Percentiles rank a stretch among this genome's conserved stretches.
phyloP scores from a whole-genome alignment of 1,140 invertebrate species.

The Holcopasites calliopsidis region DNA sequence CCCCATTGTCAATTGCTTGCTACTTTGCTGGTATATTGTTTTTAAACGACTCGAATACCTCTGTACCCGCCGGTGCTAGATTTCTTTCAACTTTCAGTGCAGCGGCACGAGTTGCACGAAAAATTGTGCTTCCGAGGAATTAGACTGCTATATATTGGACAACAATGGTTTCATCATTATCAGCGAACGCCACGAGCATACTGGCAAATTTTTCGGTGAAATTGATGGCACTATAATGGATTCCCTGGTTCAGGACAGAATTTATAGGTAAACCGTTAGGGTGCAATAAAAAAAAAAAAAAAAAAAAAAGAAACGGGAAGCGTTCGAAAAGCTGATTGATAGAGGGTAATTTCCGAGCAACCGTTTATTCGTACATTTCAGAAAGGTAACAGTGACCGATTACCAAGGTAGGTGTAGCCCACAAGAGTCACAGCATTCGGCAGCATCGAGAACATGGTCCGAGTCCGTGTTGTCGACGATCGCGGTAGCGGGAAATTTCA shows the following conservation, averaged over 20 bases:
- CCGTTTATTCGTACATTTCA: constrained; percentile 49
- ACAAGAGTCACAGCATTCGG: constrained; percentile 85
- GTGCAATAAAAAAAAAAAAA: not conserved
- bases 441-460: constrained; percentile 78
- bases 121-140: constrained; percentile 90
- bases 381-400: constrained; percentile 91
- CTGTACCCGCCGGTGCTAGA: no score
- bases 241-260: constrained; percentile 92
- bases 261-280: constrained; percentile 85
- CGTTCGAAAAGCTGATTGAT: not conserved
- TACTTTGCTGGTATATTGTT: not conserved
- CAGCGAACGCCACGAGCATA: constrained; percentile 90
- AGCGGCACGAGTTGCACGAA: constrained; percentile 87
- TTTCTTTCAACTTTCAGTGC: constrained; percentile 81
- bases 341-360: not conserved
- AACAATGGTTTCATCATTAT: constrained; percentile 97
- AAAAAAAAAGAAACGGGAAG: not conserved
- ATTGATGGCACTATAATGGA: constrained; percentile 98
- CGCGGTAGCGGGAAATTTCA: constrained; percentile 61
- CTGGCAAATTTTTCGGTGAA: constrained; percentile 94
- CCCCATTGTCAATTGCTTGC: not conserved
- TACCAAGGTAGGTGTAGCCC: constrained; percentile 93
- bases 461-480: constrained; percentile 67
- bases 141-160: constrained; percentile 95
- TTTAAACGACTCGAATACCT: not conserved